phyloP scores from a whole-genome alignment of 2,113 vertebrate genomes.

The Osmerus mordax region DNA sequence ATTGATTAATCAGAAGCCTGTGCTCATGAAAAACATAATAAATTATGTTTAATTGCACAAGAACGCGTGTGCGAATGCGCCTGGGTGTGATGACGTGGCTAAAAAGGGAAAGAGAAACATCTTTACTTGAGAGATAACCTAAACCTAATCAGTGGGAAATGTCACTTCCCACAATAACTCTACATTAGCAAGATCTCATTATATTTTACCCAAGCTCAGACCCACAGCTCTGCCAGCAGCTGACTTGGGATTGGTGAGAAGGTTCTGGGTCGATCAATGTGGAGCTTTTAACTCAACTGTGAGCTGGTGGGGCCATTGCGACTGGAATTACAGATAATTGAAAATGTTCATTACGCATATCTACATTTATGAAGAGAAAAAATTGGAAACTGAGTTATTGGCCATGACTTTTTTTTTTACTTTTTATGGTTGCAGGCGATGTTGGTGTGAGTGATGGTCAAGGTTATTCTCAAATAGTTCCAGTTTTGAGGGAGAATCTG shows the following conservation, averaged over 20 bases:
- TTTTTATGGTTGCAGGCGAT: not conserved
- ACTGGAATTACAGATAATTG: slow-evolving; percentile 37
- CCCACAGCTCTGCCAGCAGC: not conserved
- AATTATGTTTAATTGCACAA: too few relatives aligned
- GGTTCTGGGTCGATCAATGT: slow-evolving; percentile 36
- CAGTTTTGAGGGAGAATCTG: not conserved
- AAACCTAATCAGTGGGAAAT: slow-evolving; percentile 60
- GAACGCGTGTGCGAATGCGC: not conserved
- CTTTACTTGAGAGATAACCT: slow-evolving; percentile 33
- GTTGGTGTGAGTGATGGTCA: slow-evolving; percentile 14
- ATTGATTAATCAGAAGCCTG: too few relatives aligned
- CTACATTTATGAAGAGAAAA: slow-evolving; percentile 31
- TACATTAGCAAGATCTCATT: slow-evolving; percentile 63
- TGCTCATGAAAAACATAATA: too few relatives aligned
- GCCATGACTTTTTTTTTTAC: slow-evolving; percentile 7
- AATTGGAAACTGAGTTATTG: slow-evolving; percentile 15
- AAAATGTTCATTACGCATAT: slow-evolving; percentile 46
- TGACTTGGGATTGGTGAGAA: slow-evolving; percentile 40
- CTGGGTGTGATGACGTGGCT: slow-evolving; percentile 38
- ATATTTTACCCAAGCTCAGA: slow-evolving; percentile 45
- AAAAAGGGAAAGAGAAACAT: slow-evolving; percentile 14
- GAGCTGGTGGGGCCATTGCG: slow-evolving; percentile 14
- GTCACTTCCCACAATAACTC: slow-evolving; percentile 62
- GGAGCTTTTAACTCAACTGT: slow-evolving; percentile 27
- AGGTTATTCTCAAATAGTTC: not conserved